Conservation (phyloP, 2,888 invertebrate species). For the Caenorhabditis drosophilae region DNA sequence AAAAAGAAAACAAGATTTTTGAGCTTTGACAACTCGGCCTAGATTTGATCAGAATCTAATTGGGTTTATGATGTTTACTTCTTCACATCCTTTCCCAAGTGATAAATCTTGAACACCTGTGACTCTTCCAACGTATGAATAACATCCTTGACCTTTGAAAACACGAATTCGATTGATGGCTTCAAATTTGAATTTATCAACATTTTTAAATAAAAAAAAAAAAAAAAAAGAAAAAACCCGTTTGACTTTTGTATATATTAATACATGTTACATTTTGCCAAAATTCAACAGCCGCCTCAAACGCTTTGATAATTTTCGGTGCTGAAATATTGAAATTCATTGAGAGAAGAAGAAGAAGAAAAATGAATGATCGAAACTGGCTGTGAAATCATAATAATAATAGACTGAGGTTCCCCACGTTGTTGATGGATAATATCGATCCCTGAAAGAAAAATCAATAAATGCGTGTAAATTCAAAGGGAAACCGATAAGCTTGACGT, state of each 20-base stretch:
- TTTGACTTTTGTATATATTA: constrained; percentile 52
- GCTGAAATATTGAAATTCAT: constrained; percentile 19
- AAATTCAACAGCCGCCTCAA: constrained; percentile 48
- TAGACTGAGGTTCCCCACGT: constrained; percentile 47
- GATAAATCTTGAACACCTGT: constrained; percentile 62
- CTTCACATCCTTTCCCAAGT: constrained; percentile 62
- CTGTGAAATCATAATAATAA: constrained; percentile 42
- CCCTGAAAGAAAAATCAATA: constrained; percentile 21
- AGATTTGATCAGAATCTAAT: not conserved
- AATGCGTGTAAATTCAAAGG: no score
- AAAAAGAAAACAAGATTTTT: not conserved
- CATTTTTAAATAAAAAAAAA: no score
- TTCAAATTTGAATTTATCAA: not conserved
- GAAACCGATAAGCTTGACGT: constrained; percentile 35
- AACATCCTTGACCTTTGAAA: constrained; percentile 50
- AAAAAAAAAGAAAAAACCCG: no score
- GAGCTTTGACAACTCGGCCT: no score
- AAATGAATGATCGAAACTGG: no score
- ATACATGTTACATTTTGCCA: constrained; percentile 63
- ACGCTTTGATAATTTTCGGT: constrained; percentile 35
- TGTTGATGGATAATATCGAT: constrained; percentile 46
- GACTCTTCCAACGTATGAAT: constrained; percentile 59
- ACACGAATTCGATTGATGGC: constrained; percentile 30
- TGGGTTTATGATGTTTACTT: constrained; percentile 8
- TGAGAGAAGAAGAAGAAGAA: no score